Conservation (phyloP, 1,140 invertebrate genomes). For the Neodiprion lecontei region DNA sequence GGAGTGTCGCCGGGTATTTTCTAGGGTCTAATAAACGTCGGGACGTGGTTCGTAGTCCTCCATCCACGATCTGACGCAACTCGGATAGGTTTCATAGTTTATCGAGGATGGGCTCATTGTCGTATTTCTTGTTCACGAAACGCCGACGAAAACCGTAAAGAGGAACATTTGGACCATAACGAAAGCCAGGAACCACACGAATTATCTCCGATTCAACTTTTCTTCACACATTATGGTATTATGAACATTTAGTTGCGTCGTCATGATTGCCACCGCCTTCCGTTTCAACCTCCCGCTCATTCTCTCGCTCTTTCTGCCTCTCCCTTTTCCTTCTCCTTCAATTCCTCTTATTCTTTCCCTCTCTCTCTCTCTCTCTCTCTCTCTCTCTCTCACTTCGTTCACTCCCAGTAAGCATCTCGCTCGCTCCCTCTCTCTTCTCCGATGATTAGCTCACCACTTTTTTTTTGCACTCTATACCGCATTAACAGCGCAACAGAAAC, state of each 20-base stretch:
- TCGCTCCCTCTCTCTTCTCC: background rate
- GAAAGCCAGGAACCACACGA: conserved; percentile 44
- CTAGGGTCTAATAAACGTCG: background rate
- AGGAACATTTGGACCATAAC: conserved; percentile 52
- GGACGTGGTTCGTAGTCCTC: background rate
- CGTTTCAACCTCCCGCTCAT: conserved; percentile 28
- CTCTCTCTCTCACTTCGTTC: conserved; percentile 10
- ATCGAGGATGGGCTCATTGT: conserved; percentile 2
- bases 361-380: conserved; percentile 14
- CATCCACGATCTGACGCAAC: background rate
- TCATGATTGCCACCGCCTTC: conserved; percentile 57
- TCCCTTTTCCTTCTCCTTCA: conserved; percentile 19
- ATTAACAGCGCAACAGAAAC: background rate
- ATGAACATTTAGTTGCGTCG: conserved; percentile 58
- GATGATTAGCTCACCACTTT: conserved; percentile 5
- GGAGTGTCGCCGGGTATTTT: background rate
- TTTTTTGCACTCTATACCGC: conserved; percentile 1
- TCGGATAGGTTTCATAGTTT: background rate
- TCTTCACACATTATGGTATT: conserved; percentile 55
- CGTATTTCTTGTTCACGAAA: background rate
- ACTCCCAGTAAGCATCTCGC: conserved; percentile 15
- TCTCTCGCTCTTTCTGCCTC: conserved; percentile 6
- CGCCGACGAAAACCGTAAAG: background rate
- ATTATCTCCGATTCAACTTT: conserved; percentile 49
- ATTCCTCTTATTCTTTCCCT: conserved; percentile 16